Percentiles rank a stretch among this genome's conserved stretches.
These are phyloP conservation scores for Ptilodon capucinus DNA, from an alignment of 2,888 invertebrate genomes.

Conservation along the genomic window DNA sequence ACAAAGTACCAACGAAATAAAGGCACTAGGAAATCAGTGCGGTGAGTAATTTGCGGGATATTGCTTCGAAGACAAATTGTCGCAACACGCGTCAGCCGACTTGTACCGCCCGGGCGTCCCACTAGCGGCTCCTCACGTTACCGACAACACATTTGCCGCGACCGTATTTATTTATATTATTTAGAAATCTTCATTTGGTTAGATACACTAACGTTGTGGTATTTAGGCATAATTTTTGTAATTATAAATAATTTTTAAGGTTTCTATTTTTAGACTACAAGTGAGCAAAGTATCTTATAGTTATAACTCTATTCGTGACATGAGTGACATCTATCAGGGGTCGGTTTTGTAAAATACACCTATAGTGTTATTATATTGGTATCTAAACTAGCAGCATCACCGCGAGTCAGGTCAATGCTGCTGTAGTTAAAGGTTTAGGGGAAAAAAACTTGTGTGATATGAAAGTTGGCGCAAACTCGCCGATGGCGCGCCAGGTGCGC, in stretches of 20 bases:
- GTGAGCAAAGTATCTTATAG: no score
- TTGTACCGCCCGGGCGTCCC: conserved; percentile 14
- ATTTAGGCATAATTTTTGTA: no score
- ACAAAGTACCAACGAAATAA: background rate
- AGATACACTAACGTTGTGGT: no score
- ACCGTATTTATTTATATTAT: no score
- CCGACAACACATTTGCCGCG: conserved; percentile 3
- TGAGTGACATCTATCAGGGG: no score
- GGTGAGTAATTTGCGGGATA: conserved; percentile 34
- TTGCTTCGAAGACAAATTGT: conserved; percentile 52
- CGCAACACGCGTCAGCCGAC: conserved; percentile 46
- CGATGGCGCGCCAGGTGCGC: conserved; percentile 61
- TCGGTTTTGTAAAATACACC: no score
- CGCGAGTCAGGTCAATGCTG: conserved; percentile 15
- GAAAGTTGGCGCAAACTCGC: conserved; percentile 60
- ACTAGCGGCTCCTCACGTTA: conserved; percentile 20
- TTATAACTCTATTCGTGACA: no score
- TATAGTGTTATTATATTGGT: background rate
- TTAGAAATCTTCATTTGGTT: no score
- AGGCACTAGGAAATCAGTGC: conserved; percentile 25
- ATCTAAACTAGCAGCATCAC: conserved; percentile 27
- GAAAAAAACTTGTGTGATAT: conserved; percentile 66
- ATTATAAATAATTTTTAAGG: no score
- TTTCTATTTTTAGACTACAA: no score
- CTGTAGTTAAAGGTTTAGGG: conserved; percentile 36